A percentile compares a stretch with the other conserved stretches of the same genome.
Conservation (phyloP, 2,113 vertebrate genomes). For the Phainopepla nitens region DNA sequence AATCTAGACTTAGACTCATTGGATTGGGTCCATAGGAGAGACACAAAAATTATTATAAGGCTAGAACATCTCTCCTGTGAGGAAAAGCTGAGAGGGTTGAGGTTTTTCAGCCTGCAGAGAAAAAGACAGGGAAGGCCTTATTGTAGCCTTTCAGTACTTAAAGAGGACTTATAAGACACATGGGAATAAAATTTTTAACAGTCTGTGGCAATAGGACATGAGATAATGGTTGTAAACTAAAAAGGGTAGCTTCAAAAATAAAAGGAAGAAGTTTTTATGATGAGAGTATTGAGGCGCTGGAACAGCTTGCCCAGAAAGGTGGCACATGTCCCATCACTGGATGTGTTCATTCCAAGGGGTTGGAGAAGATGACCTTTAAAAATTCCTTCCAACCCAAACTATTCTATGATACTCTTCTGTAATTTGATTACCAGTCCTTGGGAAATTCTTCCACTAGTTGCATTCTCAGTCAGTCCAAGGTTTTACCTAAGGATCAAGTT, state of each 20-base stretch:
- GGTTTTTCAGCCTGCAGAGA: not conserved
- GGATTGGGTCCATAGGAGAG: not conserved
- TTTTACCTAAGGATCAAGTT: not conserved
- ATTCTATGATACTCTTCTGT: not conserved
- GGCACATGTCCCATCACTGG: too few relatives aligned
- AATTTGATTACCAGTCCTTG: not conserved
- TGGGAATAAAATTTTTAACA: not conserved
- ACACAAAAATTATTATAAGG: not conserved
- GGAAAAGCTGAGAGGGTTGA: not conserved
- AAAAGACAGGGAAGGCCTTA: not conserved
- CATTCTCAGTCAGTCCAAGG: not conserved
- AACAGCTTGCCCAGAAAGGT: not conserved
- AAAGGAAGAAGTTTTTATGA: not conserved
- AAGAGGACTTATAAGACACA: not conserved
- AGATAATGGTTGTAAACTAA: not conserved
- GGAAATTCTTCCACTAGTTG: not conserved
- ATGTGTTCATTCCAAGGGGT: rapidly evolving
- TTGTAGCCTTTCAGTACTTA: not conserved
- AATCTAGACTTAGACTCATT: not conserved
- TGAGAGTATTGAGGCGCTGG: not conserved
- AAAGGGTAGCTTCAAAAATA: not conserved
- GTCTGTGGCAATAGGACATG: not conserved
- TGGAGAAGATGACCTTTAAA: not conserved
- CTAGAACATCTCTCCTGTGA: not conserved
- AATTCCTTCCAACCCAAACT: not conserved